These are phyloP conservation scores for Olivierus martensii DNA, from an alignment of 1,140 invertebrate genomes.

Conservation along the genomic window DNA sequence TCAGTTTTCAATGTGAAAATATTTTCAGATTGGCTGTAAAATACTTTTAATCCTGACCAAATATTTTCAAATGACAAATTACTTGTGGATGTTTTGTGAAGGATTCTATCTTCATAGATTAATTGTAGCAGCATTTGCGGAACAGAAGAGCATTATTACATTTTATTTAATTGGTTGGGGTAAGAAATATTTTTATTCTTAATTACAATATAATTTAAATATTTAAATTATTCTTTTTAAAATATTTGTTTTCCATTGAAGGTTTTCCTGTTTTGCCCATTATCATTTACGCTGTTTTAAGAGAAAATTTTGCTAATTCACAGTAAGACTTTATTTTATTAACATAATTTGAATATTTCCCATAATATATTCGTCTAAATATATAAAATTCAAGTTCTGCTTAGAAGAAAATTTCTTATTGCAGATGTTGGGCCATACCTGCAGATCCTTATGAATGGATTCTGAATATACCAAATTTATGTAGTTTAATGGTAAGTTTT, in stretches of 20 bases:
- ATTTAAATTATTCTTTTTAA: too few species aligned
- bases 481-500: constrained; percentile 35
- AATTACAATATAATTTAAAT: neutral
- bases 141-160: constrained; percentile 32
- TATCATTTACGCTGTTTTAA: too few species aligned
- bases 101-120: constrained; percentile 39
- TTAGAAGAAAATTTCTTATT: constrained; percentile 2
- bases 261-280: too few species aligned
- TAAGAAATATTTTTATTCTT: constrained; percentile 18
- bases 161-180: constrained; percentile 41
- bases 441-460: constrained; percentile 35
- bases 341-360: too few species aligned
- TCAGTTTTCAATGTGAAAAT: too few species aligned
- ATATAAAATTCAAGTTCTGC: too few species aligned
- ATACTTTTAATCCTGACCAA: constrained; percentile 8
- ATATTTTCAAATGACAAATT: constrained; percentile 39
- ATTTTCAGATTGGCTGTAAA: constrained; percentile 3
- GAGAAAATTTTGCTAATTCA: too few species aligned
- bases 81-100: constrained; percentile 46
- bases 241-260: too few species aligned
- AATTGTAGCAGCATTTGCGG: constrained; percentile 36
- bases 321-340: too few species aligned
- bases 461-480: constrained; percentile 34
- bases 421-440: constrained; percentile 35
- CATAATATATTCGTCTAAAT: too few species aligned